Evolutionary conservation across 2,888 invertebrate genomes (phyloP).

Genomic region (Chironomus riparius): DNA sequence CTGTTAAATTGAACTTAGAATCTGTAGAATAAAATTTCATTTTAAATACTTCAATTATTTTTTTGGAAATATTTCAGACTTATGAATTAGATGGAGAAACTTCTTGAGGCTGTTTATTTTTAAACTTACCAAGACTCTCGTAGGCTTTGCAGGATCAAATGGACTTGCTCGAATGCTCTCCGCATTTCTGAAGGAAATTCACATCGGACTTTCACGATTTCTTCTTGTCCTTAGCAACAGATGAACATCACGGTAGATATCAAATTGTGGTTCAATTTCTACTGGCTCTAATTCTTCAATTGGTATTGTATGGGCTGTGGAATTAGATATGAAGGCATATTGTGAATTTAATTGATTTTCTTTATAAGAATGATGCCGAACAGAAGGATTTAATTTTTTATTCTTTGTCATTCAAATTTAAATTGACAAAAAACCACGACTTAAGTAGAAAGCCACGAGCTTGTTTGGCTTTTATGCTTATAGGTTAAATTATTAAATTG

Average conservation of each 20-base stretch:
- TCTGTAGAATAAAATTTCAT: background rate
- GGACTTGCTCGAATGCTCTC: background rate
- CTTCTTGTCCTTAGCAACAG: background rate
- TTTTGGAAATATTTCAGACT: too few relatives aligned
- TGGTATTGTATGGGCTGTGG: background rate
- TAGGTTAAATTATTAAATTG: background rate
- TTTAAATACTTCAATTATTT: too few relatives aligned
- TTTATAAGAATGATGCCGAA: too few relatives aligned
- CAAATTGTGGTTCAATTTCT: background rate
- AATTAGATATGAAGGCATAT: background rate
- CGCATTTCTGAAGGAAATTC: background rate
- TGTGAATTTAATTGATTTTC: too few relatives aligned
- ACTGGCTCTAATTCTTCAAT: background rate
- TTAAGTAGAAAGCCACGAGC: too few relatives aligned
- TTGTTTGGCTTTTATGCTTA: background rate
- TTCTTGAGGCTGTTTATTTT: too few relatives aligned
- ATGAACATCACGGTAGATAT: conserved; percentile 3
- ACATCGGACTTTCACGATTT: conserved; percentile 1
- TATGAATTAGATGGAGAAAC: too few relatives aligned
- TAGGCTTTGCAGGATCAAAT: background rate
- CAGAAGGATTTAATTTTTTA: too few relatives aligned
- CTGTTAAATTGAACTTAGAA: background rate
- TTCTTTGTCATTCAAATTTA: too few relatives aligned
- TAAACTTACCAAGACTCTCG: background rate
- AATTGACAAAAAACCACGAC: too few relatives aligned